Conservation (phyloP, 2,797 vertebrate species). For the Sus cebifrons region DNA sequence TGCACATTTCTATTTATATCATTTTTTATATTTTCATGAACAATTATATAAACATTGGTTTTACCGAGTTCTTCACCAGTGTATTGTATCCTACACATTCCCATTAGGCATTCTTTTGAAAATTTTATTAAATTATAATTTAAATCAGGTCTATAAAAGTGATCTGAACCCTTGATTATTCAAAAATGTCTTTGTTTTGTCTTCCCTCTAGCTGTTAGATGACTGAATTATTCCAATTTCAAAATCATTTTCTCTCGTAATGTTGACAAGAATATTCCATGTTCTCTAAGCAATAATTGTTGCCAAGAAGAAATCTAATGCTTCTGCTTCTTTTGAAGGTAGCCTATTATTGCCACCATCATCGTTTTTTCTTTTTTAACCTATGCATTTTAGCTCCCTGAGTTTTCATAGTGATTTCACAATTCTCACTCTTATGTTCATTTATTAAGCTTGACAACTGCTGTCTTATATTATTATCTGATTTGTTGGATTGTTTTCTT, state of each 20-base stretch:
- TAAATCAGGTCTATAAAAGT: neutral
- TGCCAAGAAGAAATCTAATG: neutral
- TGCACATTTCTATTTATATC: neutral
- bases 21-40: neutral
- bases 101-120: neutral
- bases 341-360: neutral
- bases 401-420: neutral
- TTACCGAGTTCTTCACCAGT: neutral
- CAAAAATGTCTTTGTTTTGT: neutral
- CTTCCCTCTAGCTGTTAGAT: neutral
- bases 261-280: neutral
- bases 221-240: neutral
- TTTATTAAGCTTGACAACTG: neutral
- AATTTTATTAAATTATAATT: neutral
- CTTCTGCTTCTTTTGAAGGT: neutral
- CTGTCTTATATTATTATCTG: neutral
- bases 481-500: neutral
- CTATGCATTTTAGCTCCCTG: neutral
- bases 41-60: neutral
- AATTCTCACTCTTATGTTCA: neutral
- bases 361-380: neutral
- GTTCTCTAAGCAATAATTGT: neutral
- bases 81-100: neutral
- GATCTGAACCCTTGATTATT: neutral
- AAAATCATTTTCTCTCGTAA: neutral